Percentiles rank a stretch among this genome's conserved stretches.
These are phyloP conservation scores for Dinoponera quadriceps DNA, from an alignment of 1,140 invertebrate species.

Conservation along the genomic window DNA sequence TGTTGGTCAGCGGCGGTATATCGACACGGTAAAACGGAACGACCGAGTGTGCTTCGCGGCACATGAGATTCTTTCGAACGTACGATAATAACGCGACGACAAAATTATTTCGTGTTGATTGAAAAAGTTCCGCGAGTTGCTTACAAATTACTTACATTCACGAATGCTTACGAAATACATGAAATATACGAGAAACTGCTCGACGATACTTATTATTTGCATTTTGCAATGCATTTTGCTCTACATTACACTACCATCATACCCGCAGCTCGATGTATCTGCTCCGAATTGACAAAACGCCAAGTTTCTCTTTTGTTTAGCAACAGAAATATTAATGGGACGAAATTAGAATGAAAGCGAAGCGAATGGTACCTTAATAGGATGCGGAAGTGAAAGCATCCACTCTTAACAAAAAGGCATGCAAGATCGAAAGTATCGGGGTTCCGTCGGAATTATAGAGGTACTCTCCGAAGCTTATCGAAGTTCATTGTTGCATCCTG, in stretches of 20 bases:
- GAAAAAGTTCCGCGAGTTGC: no score
- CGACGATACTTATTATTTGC: no score
- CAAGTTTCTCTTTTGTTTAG: conserved; percentile 36
- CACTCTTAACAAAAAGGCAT: not conserved
- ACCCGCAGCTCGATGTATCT: conserved; percentile 32
- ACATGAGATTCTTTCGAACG: conserved; percentile 11
- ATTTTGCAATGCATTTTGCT: not conserved
- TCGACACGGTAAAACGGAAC: conserved; percentile 26
- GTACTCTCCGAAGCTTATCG: no score
- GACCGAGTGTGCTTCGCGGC: not conserved
- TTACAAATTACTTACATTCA: no score
- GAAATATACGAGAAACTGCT: no score
- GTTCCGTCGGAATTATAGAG: no score
- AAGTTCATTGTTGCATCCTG: no score
- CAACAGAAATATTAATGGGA: conserved; percentile 14
- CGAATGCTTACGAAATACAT: no score
- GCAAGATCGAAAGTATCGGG: no score
- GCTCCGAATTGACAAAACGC: not conserved
- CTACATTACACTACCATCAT: conserved; percentile 43
- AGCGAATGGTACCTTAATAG: not conserved
- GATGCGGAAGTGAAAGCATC: not conserved
- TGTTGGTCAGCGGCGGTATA: conserved; percentile 25
- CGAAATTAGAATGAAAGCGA: not conserved
- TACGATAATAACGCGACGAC: conserved; percentile 10
- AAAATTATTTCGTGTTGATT: not conserved